These are phyloP conservation scores for Eublepharis macularius DNA, from an alignment of 2,113 vertebrate genomes.

Conservation along the genomic window DNA sequence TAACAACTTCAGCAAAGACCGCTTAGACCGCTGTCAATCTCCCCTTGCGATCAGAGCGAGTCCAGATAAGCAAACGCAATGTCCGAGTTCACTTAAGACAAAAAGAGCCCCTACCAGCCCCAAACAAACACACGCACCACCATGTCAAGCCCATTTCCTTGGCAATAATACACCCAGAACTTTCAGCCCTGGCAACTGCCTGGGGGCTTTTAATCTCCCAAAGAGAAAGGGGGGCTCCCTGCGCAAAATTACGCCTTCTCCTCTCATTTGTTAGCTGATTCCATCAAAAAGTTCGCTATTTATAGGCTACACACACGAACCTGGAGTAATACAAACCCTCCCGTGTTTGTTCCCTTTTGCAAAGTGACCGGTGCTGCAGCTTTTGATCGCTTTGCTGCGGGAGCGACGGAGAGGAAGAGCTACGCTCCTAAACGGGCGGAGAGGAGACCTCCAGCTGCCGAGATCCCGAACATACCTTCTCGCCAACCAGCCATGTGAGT, in stretches of 20 bases:
- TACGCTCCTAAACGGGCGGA: slow-evolving; percentile 42
- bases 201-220: slow-evolving; percentile 64
- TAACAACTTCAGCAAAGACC: background rate
- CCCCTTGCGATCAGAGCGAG: slow-evolving; percentile 24
- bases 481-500: slow-evolving; percentile 79
- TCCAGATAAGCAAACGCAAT: background rate
- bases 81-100: background rate
- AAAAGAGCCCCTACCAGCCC: slow-evolving; percentile 5
- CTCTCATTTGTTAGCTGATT: slow-evolving; percentile 79
- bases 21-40: slow-evolving; percentile 6
- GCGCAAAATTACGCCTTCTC: slow-evolving; percentile 74
- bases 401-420: slow-evolving; percentile 25
- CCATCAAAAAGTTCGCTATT: slow-evolving; percentile 82
- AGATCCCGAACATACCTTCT: slow-evolving; percentile 27
- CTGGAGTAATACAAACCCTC: slow-evolving; percentile 68
- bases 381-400: slow-evolving; percentile 45
- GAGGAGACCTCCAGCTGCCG: slow-evolving; percentile 54
- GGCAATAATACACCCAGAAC: slow-evolving; percentile 54
- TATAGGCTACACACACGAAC: slow-evolving; percentile 76
- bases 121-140: background rate
- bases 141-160: slow-evolving; percentile 52
- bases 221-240: slow-evolving; percentile 69
- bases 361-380: slow-evolving; percentile 70
- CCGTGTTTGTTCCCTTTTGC: slow-evolving; percentile 64
- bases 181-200: slow-evolving; percentile 67